Percentiles rank a stretch among this genome's conserved stretches.
These are phyloP conservation scores for Drosophila murphyi DNA, from an alignment of 1,140 invertebrate species.

Conservation along the genomic window DNA sequence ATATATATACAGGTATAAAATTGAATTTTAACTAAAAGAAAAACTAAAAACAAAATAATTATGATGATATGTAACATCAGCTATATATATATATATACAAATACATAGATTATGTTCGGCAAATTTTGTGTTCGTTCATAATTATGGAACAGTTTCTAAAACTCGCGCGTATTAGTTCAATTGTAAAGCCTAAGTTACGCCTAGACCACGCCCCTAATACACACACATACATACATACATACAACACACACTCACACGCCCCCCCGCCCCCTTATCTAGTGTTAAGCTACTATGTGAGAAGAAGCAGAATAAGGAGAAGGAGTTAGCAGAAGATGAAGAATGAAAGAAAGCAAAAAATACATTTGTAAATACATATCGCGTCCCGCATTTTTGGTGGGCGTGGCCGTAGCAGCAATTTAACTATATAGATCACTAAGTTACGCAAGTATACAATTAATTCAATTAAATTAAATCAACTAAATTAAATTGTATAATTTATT, in stretches of 20 bases:
- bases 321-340: constrained; percentile 17
- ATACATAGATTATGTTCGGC: constrained; percentile 9
- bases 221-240: constrained; percentile 21
- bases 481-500: constrained; percentile 73
- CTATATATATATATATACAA: constrained; percentile 5
- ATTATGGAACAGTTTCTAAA: constrained; percentile 67
- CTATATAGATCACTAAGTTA: constrained; percentile 63
- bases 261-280: constrained; percentile 10
- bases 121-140: constrained; percentile 42
- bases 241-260: constrained; percentile 23
- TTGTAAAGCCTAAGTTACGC: constrained; percentile 70
- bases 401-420: constrained; percentile 66
- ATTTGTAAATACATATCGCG: constrained; percentile 81
- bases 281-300: constrained; percentile 20
- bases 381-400: constrained; percentile 60
- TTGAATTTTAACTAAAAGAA: constrained; percentile 63
- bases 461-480: constrained; percentile 69
- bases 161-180: constrained; percentile 76
- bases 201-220: constrained; percentile 54
- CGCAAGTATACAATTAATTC: constrained; percentile 83
- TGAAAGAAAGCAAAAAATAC: constrained; percentile 82
- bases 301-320: not conserved
- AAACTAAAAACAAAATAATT: constrained; percentile 16
- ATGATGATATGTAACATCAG: no score
- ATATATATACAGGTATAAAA: constrained; percentile 56